phyloP scores from a whole-genome alignment of 2,797 vertebrate genomes.

The Philypnodon macrostomus region DNA sequence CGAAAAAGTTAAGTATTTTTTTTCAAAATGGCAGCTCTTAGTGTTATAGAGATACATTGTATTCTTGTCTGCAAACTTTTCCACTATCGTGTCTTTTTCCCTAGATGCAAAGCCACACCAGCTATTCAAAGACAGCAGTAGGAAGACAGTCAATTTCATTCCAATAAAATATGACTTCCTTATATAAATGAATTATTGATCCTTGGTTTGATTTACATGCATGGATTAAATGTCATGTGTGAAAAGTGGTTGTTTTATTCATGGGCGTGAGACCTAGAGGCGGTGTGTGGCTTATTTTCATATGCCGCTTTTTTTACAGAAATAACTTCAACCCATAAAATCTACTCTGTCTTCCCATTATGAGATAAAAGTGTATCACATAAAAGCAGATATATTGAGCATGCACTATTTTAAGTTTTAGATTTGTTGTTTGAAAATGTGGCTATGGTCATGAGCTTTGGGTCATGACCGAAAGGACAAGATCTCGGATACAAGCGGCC shows the following conservation, averaged over 20 bases:
- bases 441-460: too few relatives aligned
- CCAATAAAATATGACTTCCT: constrained; percentile 88
- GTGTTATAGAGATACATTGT: background rate
- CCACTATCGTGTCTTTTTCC: constrained; percentile 9
- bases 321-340: constrained; percentile 71
- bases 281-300: constrained; percentile 67
- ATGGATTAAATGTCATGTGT: constrained; percentile 92
- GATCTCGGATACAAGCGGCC: too few relatives aligned
- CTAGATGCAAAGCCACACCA: constrained; percentile 53
- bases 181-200: constrained; percentile 93
- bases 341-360: constrained; percentile 29
- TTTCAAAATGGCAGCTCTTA: constrained; percentile 10
- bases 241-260: constrained; percentile 91
- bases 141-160: constrained; percentile 81
- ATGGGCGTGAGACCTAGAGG: constrained; percentile 82
- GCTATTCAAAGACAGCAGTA: constrained; percentile 77
- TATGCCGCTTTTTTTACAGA: constrained; percentile 66
- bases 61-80: constrained; percentile 23
- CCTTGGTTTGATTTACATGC: constrained; percentile 87
- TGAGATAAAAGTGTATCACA: constrained; percentile 45
- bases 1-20: constrained; percentile 24
- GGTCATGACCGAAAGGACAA: too few relatives aligned
- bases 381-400: constrained; percentile 24
- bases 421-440: too few relatives aligned
- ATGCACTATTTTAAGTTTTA: too few relatives aligned